phyloP scores from a whole-genome alignment of 2,888 invertebrate genomes.

The Hemithea aestivaria region DNA sequence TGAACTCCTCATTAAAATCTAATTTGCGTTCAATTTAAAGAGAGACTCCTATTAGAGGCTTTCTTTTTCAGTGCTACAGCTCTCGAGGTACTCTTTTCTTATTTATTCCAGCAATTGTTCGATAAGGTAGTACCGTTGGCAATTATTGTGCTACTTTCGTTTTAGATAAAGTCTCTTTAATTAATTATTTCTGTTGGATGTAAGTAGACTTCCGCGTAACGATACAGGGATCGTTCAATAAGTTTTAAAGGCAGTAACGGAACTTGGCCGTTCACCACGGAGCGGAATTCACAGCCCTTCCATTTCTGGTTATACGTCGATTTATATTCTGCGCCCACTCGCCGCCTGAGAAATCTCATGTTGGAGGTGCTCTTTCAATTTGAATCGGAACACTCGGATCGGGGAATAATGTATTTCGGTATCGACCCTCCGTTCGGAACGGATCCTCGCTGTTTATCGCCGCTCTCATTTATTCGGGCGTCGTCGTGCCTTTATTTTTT shows the following conservation, averaged over 20 bases:
- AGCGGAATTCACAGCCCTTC: slow-evolving; percentile 73
- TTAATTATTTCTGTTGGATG: slow-evolving; percentile 20
- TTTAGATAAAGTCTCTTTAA: slow-evolving; percentile 1
- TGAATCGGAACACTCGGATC: slow-evolving; percentile 79
- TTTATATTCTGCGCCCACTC: slow-evolving; percentile 79
- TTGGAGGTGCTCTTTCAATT: slow-evolving; percentile 80
- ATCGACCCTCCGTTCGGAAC: slow-evolving; percentile 73
- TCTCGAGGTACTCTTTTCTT: slow-evolving; percentile 26
- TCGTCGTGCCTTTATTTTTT: slow-evolving; percentile 78
- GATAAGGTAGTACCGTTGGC: slow-evolving; percentile 26
- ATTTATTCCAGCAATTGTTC: slow-evolving; percentile 9
- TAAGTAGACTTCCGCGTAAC: slow-evolving; percentile 21
- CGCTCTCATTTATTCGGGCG: slow-evolving; percentile 77
- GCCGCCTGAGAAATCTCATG: slow-evolving; percentile 78
- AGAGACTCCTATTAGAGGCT: slow-evolving; percentile 39
- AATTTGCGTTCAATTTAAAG: slow-evolving; percentile 51
- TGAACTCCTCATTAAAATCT: slow-evolving; percentile 49
- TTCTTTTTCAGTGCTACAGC: slow-evolving; percentile 40
- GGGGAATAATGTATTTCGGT: slow-evolving; percentile 79
- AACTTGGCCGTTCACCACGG: slow-evolving; percentile 57
- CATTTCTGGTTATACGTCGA: slow-evolving; percentile 77
- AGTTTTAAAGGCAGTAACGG: slow-evolving; percentile 40
- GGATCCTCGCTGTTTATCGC: slow-evolving; percentile 78
- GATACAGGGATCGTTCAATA: slow-evolving; percentile 37
- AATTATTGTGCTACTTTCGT: slow-evolving; percentile 8